Evolutionary conservation across 2,888 invertebrate species (phyloP), one percentile per base, ranked within the genome.

Genomic region (Agrotis exclamationis): DNA sequence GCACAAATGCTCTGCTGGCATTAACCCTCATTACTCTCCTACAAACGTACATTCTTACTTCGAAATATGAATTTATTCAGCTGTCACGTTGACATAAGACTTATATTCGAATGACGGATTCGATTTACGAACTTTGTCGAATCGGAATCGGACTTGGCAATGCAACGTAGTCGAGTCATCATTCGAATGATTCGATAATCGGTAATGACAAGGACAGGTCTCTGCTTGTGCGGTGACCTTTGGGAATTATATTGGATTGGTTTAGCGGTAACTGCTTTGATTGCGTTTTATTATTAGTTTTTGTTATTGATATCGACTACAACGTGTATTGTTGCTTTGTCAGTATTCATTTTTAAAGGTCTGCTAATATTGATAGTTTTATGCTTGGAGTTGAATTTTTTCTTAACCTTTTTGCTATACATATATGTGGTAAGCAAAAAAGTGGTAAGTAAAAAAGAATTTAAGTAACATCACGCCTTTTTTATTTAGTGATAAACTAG

Each of bases 21-120:
- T 95, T 94, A 94, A 93, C 93, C 93, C 93, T 94, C 92, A 95
- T 95, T 95, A 94, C 90, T 88, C 87, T 87, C 76, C 80, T 77
- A 79, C 87, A 88, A 89, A 87, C 86, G 84, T 84, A 79, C 63
- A 79, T 76, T 75, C 84, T 71, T 76, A 76, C 76, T 74, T 80
- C 69, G 80, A 81, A 78, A 85, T 85, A 28, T 75, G 69, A 85
- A 87, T 83, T 82, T 64, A 78, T 75, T 78, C 80, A 80, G 73
- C 86, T 82, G 73, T 48, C 47, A 51, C 75, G 28, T 76, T 53
- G 63, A 71, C 74, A 81, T 85, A 88, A 82, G 82, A 76, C 74
- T 68, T 66, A 80, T 84, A 86, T 80, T 86, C 59, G 77, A 80
- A 73, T 74, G 75, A 76, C 68, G 72, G 70, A 71, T 82, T 77